phyloP scores from a whole-genome alignment of 2,797 vertebrate species.

The Xerus rutilus region DNA sequence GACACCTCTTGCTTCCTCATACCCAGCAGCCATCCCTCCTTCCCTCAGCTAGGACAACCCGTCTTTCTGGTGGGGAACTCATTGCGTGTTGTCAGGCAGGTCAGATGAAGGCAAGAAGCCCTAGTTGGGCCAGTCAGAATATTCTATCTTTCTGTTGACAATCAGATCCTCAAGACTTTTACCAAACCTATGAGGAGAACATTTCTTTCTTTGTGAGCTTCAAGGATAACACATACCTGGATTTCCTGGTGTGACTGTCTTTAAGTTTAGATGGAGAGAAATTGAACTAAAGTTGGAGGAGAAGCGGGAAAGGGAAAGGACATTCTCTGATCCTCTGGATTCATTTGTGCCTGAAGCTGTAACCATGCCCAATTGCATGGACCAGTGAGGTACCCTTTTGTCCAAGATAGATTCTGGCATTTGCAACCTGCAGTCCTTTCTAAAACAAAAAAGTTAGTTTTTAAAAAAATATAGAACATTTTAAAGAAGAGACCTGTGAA shows the following conservation, averaged over 20 bases:
- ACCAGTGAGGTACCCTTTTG: background rate
- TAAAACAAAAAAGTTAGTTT: background rate
- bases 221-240: background rate
- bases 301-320: background rate
- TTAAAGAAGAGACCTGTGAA: background rate
- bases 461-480: background rate
- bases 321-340: background rate
- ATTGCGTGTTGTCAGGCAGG: background rate
- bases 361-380: background rate
- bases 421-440: background rate
- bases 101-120: background rate
- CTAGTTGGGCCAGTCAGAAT: background rate
- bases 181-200: background rate
- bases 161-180: background rate
- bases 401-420: background rate
- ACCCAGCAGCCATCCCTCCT: no score
- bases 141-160: background rate
- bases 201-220: background rate
- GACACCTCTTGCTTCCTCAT: rapidly evolving
- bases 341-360: background rate
- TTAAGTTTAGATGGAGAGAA: background rate
- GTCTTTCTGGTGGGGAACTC: background rate
- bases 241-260: background rate
- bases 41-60: background rate
- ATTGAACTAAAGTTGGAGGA: background rate